These are phyloP conservation scores for Crambe crambe DNA, from an alignment of 37 sponge, comb jelly and placozoan genomes.

Conservation along the genomic window DNA sequence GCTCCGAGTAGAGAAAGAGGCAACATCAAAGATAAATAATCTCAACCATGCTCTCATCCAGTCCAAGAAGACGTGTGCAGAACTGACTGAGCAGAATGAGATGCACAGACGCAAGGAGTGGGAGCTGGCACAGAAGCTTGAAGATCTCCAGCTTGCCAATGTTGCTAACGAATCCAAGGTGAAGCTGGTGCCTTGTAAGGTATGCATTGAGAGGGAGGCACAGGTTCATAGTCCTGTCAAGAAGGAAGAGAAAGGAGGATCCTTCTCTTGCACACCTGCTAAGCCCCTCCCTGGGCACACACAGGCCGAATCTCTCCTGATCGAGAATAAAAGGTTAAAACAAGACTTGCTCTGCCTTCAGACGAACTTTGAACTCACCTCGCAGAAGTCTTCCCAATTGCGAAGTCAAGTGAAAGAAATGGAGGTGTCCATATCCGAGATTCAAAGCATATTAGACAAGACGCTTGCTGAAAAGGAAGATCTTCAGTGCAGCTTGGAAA, in stretches of 20 bases:
- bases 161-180: too few species aligned
- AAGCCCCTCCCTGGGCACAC: conserved; percentile 43
- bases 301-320: conserved; percentile 12
- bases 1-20: conserved; percentile 10
- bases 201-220: neutral
- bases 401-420: conserved; percentile 44
- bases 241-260: neutral
- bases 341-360: conserved; percentile 57
- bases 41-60: conserved; percentile 57
- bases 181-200: conserved; percentile 10
- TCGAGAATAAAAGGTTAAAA: conserved; percentile 44
- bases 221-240: neutral
- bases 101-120: conserved; percentile 11
- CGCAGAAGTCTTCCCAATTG: conserved; percentile 42
- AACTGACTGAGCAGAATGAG: conserved; percentile 40
- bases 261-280: neutral
- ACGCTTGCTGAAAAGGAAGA: conserved; percentile 35
- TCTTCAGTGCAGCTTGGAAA: conserved; percentile 3
- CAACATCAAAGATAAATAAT: conserved; percentile 38
- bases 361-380: conserved; percentile 52
- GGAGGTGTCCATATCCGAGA: conserved; percentile 24
- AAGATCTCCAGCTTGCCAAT: conserved; percentile 1
- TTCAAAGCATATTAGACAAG: conserved; percentile 30
- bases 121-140: conserved; percentile 23
- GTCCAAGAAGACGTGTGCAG: conserved; percentile 35